Percentiles rank a stretch among this genome's conserved stretches.
Evolutionary conservation across 2,888 invertebrate species (phyloP).

Genomic region (Dasysyrphus albostriatus): DNA sequence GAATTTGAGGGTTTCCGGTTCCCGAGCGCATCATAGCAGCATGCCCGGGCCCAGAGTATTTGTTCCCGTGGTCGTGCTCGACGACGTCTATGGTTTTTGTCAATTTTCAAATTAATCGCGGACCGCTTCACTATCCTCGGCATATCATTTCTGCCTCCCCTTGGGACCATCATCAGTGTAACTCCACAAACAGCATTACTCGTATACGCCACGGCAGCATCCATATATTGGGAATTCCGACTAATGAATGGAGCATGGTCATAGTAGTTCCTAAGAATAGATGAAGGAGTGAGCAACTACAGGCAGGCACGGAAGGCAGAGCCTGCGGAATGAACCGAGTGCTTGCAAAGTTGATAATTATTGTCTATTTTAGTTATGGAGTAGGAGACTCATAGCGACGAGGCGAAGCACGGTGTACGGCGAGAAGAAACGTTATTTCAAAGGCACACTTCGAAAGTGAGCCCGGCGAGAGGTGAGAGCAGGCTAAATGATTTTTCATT

Average conservation of each 20-base stretch:
- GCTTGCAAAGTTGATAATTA: conserved; percentile 50
- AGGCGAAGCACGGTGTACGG: not conserved
- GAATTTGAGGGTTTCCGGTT: conserved; percentile 75
- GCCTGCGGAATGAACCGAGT: conserved; percentile 46
- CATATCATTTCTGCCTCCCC: not conserved
- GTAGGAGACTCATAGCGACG: conserved; percentile 13
- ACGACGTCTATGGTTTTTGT: conserved; percentile 74
- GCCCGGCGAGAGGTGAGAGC: conserved; percentile 43
- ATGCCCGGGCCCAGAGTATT: conserved; percentile 50
- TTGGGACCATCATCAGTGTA: not conserved
- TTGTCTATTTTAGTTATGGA: conserved; percentile 68
- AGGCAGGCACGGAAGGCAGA: not conserved
- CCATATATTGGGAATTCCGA: conserved; percentile 56
- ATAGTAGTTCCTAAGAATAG: conserved; percentile 71
- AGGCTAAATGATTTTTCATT: conserved; percentile 68
- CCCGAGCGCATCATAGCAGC: conserved; percentile 26
- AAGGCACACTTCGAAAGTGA: conserved; percentile 14
- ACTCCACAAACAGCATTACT: not conserved
- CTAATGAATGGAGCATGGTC: conserved; percentile 73
- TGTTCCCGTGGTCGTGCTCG: conserved; percentile 65
- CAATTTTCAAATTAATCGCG: conserved; percentile 75
- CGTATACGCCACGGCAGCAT: conserved; percentile 2
- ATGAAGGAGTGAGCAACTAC: conserved; percentile 64
- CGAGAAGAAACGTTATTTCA: conserved; percentile 12
- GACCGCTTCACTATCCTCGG: not conserved